A percentile compares a stretch with the other conserved stretches of the same genome.
phyloP scores from a whole-genome alignment of 2,113 vertebrate genomes.

The Malurus cyaneus region DNA sequence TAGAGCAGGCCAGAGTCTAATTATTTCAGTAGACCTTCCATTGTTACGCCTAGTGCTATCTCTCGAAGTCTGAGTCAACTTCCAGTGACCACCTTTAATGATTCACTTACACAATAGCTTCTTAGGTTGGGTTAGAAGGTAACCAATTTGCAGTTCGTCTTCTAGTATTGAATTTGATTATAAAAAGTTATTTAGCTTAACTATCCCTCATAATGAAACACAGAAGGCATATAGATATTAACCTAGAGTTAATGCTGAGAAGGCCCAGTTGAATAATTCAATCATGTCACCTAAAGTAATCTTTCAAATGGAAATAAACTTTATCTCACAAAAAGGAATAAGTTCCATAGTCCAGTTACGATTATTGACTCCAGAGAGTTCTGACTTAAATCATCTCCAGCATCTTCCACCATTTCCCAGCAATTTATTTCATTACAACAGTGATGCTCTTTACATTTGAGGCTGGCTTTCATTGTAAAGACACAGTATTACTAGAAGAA shows the following conservation, averaged over 20 bases:
- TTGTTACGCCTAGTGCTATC: no score
- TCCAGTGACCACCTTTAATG: no score
- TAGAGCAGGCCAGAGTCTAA: no score
- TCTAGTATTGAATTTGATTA: conserved; percentile 75
- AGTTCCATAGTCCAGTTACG: conserved; percentile 61
- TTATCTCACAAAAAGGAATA: conserved; percentile 62
- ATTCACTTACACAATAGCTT: no score
- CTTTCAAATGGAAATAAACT: conserved; percentile 74
- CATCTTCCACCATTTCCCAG: conserved; percentile 10
- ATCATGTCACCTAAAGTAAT: conserved; percentile 71
- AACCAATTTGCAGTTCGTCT: conserved; percentile 70
- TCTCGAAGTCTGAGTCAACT: no score
- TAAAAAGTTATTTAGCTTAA: conserved; percentile 76
- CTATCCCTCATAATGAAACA: conserved; percentile 73
- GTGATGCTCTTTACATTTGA: conserved; percentile 39
- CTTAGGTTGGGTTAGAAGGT: conserved; percentile 66
- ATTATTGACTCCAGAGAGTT: conserved; percentile 61
- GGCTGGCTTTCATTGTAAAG: background rate
- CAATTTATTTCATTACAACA: conserved; percentile 20
- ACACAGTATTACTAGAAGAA: background rate
- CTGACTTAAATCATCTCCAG: conserved; percentile 63
- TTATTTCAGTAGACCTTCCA: no score
- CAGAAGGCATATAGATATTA: conserved; percentile 72
- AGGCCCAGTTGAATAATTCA: conserved; percentile 73
- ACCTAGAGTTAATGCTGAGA: conserved; percentile 70